Conservation (phyloP, 2,113 vertebrate genomes). For the pig (Sus scrofa) region T2T-Sscrofa CM000829.6:51950001-51950500, state of each 20-base stretch:
- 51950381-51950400: not conserved
- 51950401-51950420: not conserved
- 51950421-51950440: not conserved
- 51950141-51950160: not conserved
- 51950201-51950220: not conserved
- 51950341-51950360: fast-evolving
- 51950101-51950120: not conserved
- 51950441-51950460: not conserved
- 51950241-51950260: not conserved
- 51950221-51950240: not conserved
- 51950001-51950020: not conserved
- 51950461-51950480: not conserved
- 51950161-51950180: not conserved
- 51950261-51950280: not conserved
- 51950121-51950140: not conserved
- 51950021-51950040: not conserved
- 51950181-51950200: not conserved
- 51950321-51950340: not conserved
- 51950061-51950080: not conserved
- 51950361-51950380: not conserved
- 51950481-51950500: conserved; percentile 34
- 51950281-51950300: not conserved
- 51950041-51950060: not conserved
- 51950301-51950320: not conserved
- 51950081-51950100: not conserved